A percentile compares a stretch with the other conserved stretches of the same genome.
phyloP scores from a whole-genome alignment of 1,140 invertebrate species.

The Conus betulinus region DNA sequence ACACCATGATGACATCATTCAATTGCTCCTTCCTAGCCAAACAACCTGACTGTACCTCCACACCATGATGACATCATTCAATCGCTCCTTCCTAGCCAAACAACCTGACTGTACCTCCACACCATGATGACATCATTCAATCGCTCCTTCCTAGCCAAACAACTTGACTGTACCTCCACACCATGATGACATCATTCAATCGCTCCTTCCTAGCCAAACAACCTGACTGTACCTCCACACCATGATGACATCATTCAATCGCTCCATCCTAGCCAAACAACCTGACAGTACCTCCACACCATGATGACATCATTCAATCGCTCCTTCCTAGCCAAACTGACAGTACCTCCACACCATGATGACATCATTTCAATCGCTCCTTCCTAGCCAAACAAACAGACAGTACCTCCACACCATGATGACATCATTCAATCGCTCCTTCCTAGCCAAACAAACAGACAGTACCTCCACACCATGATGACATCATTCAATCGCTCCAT shows the following conservation, averaged over 20 bases:
- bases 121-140: background rate
- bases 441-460: background rate
- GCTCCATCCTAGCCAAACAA: no score
- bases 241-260: background rate
- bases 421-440: background rate
- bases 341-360: background rate
- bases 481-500: background rate
- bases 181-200: background rate
- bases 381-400: background rate
- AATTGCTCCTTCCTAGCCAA: no score
- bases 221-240: no score
- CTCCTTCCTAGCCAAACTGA: background rate
- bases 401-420: background rate
- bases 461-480: background rate
- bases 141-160: no score
- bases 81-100: no score
- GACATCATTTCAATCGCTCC: background rate
- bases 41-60: background rate
- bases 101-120: background rate
- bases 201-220: background rate
- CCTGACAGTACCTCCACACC: background rate
- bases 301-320: background rate
- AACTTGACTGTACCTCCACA: background rate
- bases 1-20: background rate
- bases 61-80: background rate